Base-by-base conservation (phyloP, 2,888 invertebrate genomes). In the Pogonocherus hispidulus region DNA sequence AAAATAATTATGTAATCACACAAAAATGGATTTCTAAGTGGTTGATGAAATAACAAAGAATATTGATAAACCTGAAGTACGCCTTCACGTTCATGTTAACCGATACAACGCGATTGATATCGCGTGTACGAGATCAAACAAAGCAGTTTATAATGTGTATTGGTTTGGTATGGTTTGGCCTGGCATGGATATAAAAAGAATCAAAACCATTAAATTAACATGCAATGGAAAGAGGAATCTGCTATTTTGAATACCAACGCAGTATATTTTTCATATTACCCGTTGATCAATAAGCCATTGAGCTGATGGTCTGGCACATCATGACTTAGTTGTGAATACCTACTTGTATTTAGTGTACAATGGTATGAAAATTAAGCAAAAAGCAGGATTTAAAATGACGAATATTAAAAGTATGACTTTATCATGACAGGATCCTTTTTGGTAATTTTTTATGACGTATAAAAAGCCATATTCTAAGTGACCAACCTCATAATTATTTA, bases 131-230 rank as follows among this genome's bases (percentile, higher is more conserved):
- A 32, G 59, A 59, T 46, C 47, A 57, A 57, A 57, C 56, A 59
- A 59, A 59, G 47, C 59, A 47, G 32, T 46, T 47, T 35, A 59
- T 47, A 57, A 57, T 44, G 44, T 44, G 57, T 46, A 46, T 57
- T 57, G 57, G 57, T 44, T 57, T 57, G 22, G 18, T n/a, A n/a
- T 57, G 20, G 44, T 47, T 18, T 32, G 5, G 46, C 18, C 47
- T 27, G 47, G 14, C 59, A 47, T 27, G 32, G 14, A 47, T 18
- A 47, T 47, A 59, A 18, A 18, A 59, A 59, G 18, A 47, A 59
- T 59, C 59, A 59, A 32, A 59, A 47, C 47, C 32, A 47, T 47
- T 47, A 23, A 8, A 47, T 32, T 59, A 27, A 18, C 32, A 59
- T 59, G 59, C 46, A 32, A 59, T 47, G 47, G 32, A 59, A 57